A percentile compares a stretch with the other conserved stretches of the same genome.
These are phyloP conservation scores for Taurulus bubalis DNA, from an alignment of 2,113 vertebrate genomes.

Conservation along the genomic window DNA sequence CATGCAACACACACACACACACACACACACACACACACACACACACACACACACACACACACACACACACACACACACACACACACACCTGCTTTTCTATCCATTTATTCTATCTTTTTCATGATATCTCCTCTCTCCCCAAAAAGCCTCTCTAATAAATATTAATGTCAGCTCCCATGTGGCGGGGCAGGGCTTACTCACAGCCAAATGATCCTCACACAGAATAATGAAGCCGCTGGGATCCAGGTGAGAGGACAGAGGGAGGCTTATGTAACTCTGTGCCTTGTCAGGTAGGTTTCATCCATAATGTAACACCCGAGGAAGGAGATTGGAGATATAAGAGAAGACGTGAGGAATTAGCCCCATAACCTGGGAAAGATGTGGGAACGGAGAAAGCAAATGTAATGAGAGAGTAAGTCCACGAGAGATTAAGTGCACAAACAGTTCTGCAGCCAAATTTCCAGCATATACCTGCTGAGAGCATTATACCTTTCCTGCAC, in stretches of 20 bases:
- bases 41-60: constrained; percentile 5
- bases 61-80: constrained; percentile 6
- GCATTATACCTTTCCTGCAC: constrained; percentile 5
- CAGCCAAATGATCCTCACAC: constrained; percentile 77
- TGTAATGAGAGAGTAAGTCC: constrained; percentile 52
- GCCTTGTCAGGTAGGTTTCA: constrained; percentile 71
- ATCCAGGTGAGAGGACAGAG: constrained; percentile 75
- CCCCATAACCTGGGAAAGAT: constrained; percentile 67
- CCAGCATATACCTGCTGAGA: constrained; percentile 30
- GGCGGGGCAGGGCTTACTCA: constrained; percentile 68
- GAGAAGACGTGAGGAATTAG: constrained; percentile 70
- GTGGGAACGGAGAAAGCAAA: constrained; percentile 52
- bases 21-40: no score
- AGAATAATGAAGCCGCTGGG: constrained; percentile 81
- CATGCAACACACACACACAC: constrained; percentile 16
- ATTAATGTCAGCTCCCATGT: constrained; percentile 72
- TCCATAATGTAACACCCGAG: constrained; percentile 74
- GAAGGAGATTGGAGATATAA: constrained; percentile 64
- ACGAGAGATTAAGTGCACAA: constrained; percentile 36
- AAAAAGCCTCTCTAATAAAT: constrained; percentile 71
- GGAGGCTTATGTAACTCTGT: constrained; percentile 68
- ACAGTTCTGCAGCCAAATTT: constrained; percentile 43
- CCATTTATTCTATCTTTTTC: constrained; percentile 24
- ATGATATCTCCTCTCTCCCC: constrained; percentile 19
- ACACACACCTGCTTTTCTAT: background rate